These are phyloP conservation scores for Vanessa cardui DNA, from an alignment of 2,888 invertebrate genomes.

Conservation along the genomic window DNA sequence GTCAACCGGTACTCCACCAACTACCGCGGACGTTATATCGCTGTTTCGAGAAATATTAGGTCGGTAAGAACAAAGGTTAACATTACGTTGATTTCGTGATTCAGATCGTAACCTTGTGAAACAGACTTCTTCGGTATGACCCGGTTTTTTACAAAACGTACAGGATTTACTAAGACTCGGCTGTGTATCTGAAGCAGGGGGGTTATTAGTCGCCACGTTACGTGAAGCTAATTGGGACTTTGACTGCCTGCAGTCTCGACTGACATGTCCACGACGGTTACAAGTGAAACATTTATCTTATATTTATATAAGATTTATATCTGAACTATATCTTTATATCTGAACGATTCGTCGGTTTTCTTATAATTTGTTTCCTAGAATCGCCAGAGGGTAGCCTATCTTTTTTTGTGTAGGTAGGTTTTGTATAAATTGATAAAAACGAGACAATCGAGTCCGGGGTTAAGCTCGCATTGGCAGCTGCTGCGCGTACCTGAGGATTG, in stretches of 20 bases:
- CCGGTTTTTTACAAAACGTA: background rate
- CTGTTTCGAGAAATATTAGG: background rate
- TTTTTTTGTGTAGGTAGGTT: background rate
- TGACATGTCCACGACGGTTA: too few relatives aligned
- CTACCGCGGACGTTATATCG: conserved; percentile 17
- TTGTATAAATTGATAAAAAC: conserved; percentile 1
- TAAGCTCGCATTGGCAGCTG: background rate
- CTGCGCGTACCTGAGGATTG: background rate
- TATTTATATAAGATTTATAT: too few relatives aligned
- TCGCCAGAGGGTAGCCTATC: background rate
- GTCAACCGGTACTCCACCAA: conserved; percentile 22
- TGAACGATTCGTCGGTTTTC: too few relatives aligned
- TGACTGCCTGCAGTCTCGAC: too few relatives aligned
- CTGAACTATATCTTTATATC: too few relatives aligned
- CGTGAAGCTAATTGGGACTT: too few relatives aligned
- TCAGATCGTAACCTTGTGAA: conserved; percentile 2
- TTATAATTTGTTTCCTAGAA: background rate
- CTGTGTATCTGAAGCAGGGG: background rate
- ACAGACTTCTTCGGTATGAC: conserved; percentile 7
- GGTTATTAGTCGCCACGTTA: too few relatives aligned
- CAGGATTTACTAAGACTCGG: background rate
- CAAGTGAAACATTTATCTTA: too few relatives aligned
- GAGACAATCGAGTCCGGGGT: background rate
- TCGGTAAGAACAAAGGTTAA: background rate
- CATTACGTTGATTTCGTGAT: background rate